Conservation (phyloP, 2,797 vertebrate genomes). For the Dipus sagitta region DNA sequence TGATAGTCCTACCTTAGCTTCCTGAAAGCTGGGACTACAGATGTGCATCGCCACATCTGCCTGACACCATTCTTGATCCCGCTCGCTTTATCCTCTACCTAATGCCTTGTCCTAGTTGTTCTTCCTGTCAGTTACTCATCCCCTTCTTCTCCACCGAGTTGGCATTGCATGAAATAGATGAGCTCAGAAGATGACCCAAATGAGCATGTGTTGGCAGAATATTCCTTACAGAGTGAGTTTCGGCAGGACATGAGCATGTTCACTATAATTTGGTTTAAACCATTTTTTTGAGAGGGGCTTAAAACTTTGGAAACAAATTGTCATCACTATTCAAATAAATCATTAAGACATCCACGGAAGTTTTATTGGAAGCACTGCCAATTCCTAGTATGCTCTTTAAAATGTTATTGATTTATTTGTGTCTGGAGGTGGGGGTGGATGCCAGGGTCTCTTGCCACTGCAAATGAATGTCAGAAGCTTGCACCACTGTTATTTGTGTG, state of each 20-base stretch:
- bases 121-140: not conserved
- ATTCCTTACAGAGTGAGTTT: conserved; percentile 25
- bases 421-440: no score
- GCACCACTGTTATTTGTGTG: no score
- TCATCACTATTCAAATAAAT: not conserved
- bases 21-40: not conserved
- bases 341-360: not conserved
- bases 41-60: not conserved
- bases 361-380: not conserved
- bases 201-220: not conserved
- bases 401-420: not conserved
- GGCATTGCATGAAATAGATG: conserved; percentile 35
- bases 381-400: not conserved
- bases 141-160: conserved; percentile 13
- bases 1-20: not conserved
- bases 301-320: conserved; percentile 3
- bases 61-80: not conserved
- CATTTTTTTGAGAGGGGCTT: not conserved
- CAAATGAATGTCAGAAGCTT: no score
- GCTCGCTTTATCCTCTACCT: not conserved
- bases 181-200: not conserved
- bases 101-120: not conserved
- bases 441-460: no score
- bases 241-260: not conserved
- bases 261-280: not conserved